Base-by-base conservation (phyloP, 2,797 vertebrate species). In the Ceryle rudis region DNA sequence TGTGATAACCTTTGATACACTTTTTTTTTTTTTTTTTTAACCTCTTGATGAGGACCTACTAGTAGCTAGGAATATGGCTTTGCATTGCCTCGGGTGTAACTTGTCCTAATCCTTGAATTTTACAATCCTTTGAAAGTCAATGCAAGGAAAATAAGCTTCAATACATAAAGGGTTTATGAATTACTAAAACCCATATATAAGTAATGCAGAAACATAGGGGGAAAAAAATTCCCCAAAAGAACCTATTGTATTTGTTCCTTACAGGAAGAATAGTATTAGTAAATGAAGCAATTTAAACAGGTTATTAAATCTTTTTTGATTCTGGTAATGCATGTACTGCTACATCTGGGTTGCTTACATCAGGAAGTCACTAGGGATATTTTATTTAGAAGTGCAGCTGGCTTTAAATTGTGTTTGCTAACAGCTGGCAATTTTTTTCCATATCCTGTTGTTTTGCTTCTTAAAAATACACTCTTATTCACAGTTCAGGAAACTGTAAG, bases 51-150 rank as follows among this genome's bases (percentile, higher is more conserved):
- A 93, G 60, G 65, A 33, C 58, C 95, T 81, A 78, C 79, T 57
- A 60, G 77, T 78, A 44, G n/a, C 58, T 82, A 90, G 47, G 61
- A 92, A 66, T 95, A 93, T 93, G 77, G 62, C 31, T 95, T 86
- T 90, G 44, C 55, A 44, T 92, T 87, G 65, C 94, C 67, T 92
- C 70, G 47, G 92, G 62, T 97, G 49, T 86, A 93, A 88, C 84
- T 85, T 94, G 67, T 92, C 89, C 86, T 96, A 97, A 95, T 94
- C 86, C 89, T 81, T 97, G 85, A 78, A 94, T 97, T 97, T 95
- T 95, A 58, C 86, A 94, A 60, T 66, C 79, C 72, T 96, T 97
- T 97, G 81, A 95, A 97, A 96, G 80, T 93, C 81, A 96, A 26
- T 69, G 72, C 55, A 55, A 66, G 26, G 60, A 87, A 96, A 97